A percentile compares a stretch with the other conserved stretches of the same genome.
Conservation (phyloP, 2,888 invertebrate genomes). For the Heliconius aoede region DNA sequence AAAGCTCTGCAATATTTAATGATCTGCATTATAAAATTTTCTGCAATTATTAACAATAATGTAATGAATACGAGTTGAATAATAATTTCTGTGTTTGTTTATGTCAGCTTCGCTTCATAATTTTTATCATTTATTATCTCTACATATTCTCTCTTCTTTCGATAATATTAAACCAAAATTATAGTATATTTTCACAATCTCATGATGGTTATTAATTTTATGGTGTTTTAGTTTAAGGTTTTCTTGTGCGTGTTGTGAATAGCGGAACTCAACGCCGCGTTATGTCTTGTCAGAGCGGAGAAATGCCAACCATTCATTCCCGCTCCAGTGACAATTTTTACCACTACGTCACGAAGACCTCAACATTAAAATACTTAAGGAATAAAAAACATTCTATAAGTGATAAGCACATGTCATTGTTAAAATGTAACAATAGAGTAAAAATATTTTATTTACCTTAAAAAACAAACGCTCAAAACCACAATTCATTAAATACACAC, state of each 20-base stretch:
- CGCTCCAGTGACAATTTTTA: too few species aligned
- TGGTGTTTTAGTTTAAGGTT: too few species aligned
- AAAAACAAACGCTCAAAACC: slow-evolving; percentile 10
- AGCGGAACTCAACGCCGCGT: too few species aligned
- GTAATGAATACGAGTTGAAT: too few species aligned
- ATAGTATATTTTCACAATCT: not conserved
- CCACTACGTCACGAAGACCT: not conserved
- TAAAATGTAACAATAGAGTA: not conserved
- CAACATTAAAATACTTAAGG: not conserved
- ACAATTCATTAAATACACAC: not conserved
- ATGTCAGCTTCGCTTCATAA: not conserved
- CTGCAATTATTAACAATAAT: too few species aligned
- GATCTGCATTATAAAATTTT: too few species aligned
- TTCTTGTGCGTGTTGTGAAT: too few species aligned
- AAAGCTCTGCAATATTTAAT: too few species aligned
- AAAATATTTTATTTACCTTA: slow-evolving; percentile 24
- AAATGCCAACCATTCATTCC: not conserved
- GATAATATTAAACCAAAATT: not conserved
- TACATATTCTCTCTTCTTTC: not conserved
- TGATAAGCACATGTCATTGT: not conserved
- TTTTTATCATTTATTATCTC: not conserved
- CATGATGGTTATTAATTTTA: too few species aligned
- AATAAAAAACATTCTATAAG: not conserved
- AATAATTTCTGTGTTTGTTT: not conserved
- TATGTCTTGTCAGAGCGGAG: too few species aligned